phyloP scores from a whole-genome alignment of 2,888 invertebrate genomes.

The Ectemnius cavifrons region DNA sequence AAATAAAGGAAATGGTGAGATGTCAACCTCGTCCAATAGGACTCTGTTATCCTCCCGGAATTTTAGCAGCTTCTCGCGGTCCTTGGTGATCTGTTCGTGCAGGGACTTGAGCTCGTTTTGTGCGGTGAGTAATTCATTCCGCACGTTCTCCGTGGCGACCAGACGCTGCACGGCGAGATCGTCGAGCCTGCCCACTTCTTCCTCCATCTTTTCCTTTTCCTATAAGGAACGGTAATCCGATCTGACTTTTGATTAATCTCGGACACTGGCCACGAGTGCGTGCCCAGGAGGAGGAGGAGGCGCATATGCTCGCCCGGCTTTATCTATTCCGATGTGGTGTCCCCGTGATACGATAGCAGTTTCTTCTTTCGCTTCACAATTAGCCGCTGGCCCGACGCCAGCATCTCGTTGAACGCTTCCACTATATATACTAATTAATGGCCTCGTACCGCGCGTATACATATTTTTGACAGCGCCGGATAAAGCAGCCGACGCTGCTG shows the following conservation, averaged over 20 bases:
- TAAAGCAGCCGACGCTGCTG: background rate
- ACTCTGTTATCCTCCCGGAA: slow-evolving; percentile 74
- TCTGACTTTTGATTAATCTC: slow-evolving; percentile 6
- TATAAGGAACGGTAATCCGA: slow-evolving; percentile 43
- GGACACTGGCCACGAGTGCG: slow-evolving; percentile 2
- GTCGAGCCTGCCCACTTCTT: slow-evolving; percentile 57
- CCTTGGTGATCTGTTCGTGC: slow-evolving; percentile 71
- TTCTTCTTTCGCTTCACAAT: slow-evolving; percentile 56
- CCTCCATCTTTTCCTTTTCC: slow-evolving; percentile 69
- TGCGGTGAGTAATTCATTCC: slow-evolving; percentile 69
- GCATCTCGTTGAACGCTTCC: slow-evolving; percentile 16
- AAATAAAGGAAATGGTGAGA: background rate
- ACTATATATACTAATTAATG: slow-evolving; percentile 39
- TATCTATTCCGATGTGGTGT: slow-evolving; percentile 31
- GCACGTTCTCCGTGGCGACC: slow-evolving; percentile 68
- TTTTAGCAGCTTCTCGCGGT: slow-evolving; percentile 73
- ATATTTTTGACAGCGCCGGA: slow-evolving; percentile 15
- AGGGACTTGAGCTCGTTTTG: slow-evolving; percentile 66
- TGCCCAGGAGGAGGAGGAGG: no score
- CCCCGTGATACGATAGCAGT: slow-evolving; percentile 39
- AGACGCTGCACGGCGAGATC: slow-evolving; percentile 63
- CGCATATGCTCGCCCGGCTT: slow-evolving; percentile 18
- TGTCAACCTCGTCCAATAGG: slow-evolving; percentile 71
- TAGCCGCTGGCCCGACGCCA: slow-evolving; percentile 54
- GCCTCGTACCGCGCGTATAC: slow-evolving; percentile 25